Evolutionary conservation across 2,113 vertebrate genomes (phyloP).

Genomic region (Syngnathus floridae): DNA sequence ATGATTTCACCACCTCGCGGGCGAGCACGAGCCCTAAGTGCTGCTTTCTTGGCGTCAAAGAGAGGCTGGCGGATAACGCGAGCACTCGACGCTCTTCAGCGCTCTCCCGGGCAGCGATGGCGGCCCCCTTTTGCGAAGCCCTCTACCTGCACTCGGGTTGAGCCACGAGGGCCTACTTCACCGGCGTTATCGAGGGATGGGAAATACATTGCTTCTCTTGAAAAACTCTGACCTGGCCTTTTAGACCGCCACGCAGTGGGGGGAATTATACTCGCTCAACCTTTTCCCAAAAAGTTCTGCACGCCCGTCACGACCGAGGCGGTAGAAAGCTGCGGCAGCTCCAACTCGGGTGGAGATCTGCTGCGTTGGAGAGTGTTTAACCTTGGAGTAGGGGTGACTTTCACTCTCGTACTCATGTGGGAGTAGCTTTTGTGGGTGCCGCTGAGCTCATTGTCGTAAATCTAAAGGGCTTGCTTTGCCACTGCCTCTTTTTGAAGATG

Average conservation of each 20-base stretch:
- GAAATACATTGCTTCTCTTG: constrained; percentile 63
- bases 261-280: constrained; percentile 62
- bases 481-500: constrained; percentile 40
- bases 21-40: background rate
- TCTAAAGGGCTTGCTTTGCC: constrained; percentile 30
- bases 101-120: constrained; percentile 31
- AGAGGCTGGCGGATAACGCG: background rate
- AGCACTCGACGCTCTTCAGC: constrained; percentile 9
- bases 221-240: constrained; percentile 70
- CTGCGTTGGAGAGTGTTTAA: constrained; percentile 48
- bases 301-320: constrained; percentile 26
- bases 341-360: constrained; percentile 39
- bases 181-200: constrained; percentile 53
- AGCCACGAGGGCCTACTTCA: constrained; percentile 66
- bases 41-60: background rate
- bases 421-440: constrained; percentile 33
- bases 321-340: constrained; percentile 29
- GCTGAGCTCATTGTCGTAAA: constrained; percentile 25
- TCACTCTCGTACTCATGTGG: constrained; percentile 39
- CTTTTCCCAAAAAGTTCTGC: constrained; percentile 22
- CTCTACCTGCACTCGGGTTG: constrained; percentile 64
- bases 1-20: background rate
- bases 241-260: constrained; percentile 53
- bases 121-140: constrained; percentile 47
- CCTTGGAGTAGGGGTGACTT: constrained; percentile 51